phyloP scores from a whole-genome alignment of 2,888 invertebrate species.

The Pilophorus perplexus region DNA sequence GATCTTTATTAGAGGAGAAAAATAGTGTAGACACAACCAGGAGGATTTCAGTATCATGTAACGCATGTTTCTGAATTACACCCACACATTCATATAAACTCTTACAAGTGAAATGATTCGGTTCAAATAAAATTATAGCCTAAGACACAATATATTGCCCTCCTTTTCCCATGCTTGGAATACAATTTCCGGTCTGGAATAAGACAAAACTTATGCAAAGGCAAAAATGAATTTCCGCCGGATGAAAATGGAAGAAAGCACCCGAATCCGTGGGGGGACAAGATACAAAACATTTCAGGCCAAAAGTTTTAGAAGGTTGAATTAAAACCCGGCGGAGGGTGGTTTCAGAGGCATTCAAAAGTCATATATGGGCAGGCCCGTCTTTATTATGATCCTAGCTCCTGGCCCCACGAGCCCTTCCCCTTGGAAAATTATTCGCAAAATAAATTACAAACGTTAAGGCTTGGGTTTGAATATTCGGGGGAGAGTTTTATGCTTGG shows the following conservation, averaged over 20 bases:
- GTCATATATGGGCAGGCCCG: slow-evolving; percentile 33
- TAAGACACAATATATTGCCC: too few species aligned
- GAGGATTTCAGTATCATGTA: too few species aligned
- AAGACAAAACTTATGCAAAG: slow-evolving; percentile 13
- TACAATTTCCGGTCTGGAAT: slow-evolving; percentile 17
- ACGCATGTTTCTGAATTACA: too few species aligned
- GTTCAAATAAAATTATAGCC: too few species aligned
- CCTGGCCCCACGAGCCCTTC: slow-evolving; percentile 5
- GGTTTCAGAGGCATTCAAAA: slow-evolving; percentile 36
- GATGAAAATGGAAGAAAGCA: slow-evolving; percentile 31
- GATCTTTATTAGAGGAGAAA: too few species aligned
- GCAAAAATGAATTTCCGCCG: slow-evolving; percentile 32
- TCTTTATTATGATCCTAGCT: slow-evolving; percentile 34
- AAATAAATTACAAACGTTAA: slow-evolving; percentile 43
- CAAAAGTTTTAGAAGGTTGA: slow-evolving; percentile 30
- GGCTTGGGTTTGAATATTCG: slow-evolving; percentile 44
- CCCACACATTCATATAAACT: too few species aligned
- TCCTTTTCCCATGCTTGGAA: background rate
- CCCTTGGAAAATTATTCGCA: slow-evolving; percentile 42
- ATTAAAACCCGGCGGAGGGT: slow-evolving; percentile 22
- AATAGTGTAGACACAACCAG: too few species aligned
- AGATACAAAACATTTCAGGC: slow-evolving; percentile 30
- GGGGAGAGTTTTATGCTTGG: slow-evolving; percentile 38
- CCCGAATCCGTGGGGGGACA: slow-evolving; percentile 5
- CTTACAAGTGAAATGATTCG: too few species aligned